Base-by-base conservation (phyloP, 1,140 invertebrate species). In the Procambarus clarkii region DNA sequence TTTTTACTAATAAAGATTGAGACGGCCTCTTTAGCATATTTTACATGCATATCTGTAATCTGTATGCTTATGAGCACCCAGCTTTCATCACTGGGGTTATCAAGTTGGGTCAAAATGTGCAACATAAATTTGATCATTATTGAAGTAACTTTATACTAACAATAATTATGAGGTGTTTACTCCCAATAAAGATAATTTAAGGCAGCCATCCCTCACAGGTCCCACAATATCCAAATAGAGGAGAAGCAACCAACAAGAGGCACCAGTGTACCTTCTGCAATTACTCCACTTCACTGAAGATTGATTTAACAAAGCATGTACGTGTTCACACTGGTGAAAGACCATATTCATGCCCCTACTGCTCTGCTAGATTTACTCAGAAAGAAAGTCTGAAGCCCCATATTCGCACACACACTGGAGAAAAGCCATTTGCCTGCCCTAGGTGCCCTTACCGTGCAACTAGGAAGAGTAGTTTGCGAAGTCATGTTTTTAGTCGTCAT, bases 191-290 rank as follows among this genome's bases (percentile, higher is more conserved):
- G n/a, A 24, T 34, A 74, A 74, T 21, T 74, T 74, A 74, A 74
- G 69, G 69, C n/a, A 74, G 69, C 69, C 69, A 74, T 74, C 69
- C 69, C 69, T 74, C 69, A 24, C 69, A 74, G 69, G 69, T 74
- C 34, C 69, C 69, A 74, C 69, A 74, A 34, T 24, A 24, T 74
- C 24, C 69, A 74, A 74, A 74, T 34, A 74, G 69, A 74, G 69
- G 69, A 74, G 69, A 74, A 74, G 69, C 69, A 21, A 74, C n/a
- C 69, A 74, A 21, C 69, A 74, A 74, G 69, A 74, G 69, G 69
- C 69, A 74, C 69, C 69, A 74, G 69, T 74, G 69, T 74, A 74
- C 69, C 69, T 74, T 74, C 69, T 74, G 69, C 69, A 74, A 74
- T 74, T 74, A 74, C 69, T 74, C 69, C 69, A 74, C 69, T 34